These are phyloP conservation scores for Paradisaea rubra DNA, from an alignment of 2,113 vertebrate species.

Conservation along the genomic window DNA sequence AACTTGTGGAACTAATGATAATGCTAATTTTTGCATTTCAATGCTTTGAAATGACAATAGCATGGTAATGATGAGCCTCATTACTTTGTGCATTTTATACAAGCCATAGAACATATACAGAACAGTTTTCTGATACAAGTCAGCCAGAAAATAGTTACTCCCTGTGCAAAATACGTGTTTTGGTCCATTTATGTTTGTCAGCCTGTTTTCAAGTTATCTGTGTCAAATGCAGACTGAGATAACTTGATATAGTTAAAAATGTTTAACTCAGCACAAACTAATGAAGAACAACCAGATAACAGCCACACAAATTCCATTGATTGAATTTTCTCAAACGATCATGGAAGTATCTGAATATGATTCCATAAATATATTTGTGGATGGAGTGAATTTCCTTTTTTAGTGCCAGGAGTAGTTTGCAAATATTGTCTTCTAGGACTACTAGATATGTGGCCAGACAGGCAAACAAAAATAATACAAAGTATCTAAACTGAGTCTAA, in stretches of 20 bases:
- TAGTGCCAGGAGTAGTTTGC: background rate
- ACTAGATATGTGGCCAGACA: background rate
- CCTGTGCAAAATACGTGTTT: background rate
- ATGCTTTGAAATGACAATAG: constrained; percentile 61
- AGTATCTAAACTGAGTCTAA: background rate
- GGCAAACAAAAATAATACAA: background rate
- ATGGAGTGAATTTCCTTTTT: background rate
- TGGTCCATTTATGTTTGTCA: background rate
- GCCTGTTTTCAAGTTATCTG: background rate
- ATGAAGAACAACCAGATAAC: background rate
- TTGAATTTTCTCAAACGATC: background rate
- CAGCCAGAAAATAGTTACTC: background rate
- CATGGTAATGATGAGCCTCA: constrained; percentile 40
- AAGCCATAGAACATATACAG: constrained; percentile 24
- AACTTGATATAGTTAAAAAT: background rate
- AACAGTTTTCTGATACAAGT: background rate
- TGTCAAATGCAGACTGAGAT: background rate
- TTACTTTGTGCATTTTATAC: constrained; percentile 33
- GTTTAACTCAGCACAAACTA: background rate
- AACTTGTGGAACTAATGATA: constrained; percentile 66
- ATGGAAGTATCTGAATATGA: background rate
- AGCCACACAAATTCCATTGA: background rate
- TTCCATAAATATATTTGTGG: background rate
- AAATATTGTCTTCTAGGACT: background rate
- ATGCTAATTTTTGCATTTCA: constrained; percentile 62